Evolutionary conservation across 2,888 invertebrate genomes (phyloP).

Genomic region (Drosophila bunnanda): DNA sequence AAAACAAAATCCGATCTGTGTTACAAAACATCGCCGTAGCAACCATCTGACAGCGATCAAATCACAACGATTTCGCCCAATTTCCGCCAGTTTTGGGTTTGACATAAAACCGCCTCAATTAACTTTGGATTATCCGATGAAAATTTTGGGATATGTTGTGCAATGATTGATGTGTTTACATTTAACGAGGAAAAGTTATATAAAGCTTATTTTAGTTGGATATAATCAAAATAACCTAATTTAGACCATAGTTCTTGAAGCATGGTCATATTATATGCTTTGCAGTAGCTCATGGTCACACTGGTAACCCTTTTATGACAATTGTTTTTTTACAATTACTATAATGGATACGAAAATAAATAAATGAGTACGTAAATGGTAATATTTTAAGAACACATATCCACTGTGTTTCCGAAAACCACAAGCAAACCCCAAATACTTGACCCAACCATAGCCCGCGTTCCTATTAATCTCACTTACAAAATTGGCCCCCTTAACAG

Average conservation of each 20-base stretch:
- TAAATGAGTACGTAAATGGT: background rate
- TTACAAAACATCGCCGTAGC: conserved; percentile 43
- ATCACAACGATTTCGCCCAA: conserved; percentile 31
- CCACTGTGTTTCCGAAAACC: background rate
- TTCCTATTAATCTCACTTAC: conserved; percentile 25
- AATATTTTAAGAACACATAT: background rate
- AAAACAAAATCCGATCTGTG: conserved; percentile 23
- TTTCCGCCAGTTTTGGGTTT: conserved; percentile 10
- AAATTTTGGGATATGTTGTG: conserved; percentile 26
- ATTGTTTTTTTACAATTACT: background rate
- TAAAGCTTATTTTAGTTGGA: too few relatives aligned
- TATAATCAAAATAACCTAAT: background rate
- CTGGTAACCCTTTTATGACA: too few relatives aligned
- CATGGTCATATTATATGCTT: background rate
- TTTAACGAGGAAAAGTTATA: background rate
- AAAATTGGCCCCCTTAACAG: conserved; percentile 27
- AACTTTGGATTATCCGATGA: conserved; percentile 8
- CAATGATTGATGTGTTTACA: background rate
- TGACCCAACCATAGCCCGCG: background rate
- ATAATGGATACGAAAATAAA: background rate
- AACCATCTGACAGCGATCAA: conserved; percentile 31
- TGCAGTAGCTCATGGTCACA: too few relatives aligned
- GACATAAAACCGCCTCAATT: conserved; percentile 25
- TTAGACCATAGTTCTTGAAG: background rate
- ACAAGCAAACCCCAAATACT: background rate